Percentiles rank a stretch among this genome's conserved stretches.
phyloP scores from a whole-genome alignment of 2,797 vertebrate species.

The Sternarchorhynchus goeldii region DNA sequence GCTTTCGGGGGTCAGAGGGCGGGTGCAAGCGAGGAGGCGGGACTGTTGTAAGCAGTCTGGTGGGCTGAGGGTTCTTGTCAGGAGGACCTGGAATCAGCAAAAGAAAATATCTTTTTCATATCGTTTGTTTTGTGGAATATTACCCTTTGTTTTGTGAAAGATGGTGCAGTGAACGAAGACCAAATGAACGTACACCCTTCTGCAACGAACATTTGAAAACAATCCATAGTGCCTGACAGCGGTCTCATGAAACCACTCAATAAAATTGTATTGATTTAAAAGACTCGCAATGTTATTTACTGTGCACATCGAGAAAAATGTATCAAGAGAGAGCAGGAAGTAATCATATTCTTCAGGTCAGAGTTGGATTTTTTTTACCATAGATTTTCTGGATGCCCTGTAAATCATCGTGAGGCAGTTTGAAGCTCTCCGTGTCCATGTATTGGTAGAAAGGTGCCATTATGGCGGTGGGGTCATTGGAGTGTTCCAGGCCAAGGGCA shows the following conservation, averaged over 20 bases:
- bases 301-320: too few relatives aligned
- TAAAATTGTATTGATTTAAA: too few relatives aligned
- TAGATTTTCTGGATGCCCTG: slow-evolving; percentile 87
- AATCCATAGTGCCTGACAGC: too few relatives aligned
- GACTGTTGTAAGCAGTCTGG: slow-evolving; percentile 90
- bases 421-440: slow-evolving; percentile 84
- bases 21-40: slow-evolving; percentile 90
- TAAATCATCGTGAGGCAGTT: slow-evolving; percentile 83
- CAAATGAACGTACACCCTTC: too few relatives aligned
- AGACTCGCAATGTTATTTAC: too few relatives aligned
- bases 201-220: too few relatives aligned
- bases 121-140: background rate
- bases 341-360: too few relatives aligned
- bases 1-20: slow-evolving; percentile 88
- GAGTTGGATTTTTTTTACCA: slow-evolving; percentile 62
- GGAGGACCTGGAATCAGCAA: slow-evolving; percentile 84
- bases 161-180: too few relatives aligned
- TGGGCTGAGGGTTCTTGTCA: slow-evolving; percentile 92
- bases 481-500: slow-evolving; percentile 83
- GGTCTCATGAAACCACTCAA: too few relatives aligned
- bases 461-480: slow-evolving; percentile 82
- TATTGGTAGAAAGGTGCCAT: slow-evolving; percentile 90
- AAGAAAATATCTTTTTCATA: slow-evolving; percentile 9
- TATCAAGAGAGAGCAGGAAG: too few relatives aligned
- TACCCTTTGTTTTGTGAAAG: too few relatives aligned